Percentiles rank a stretch among this genome's conserved stretches.
These are phyloP conservation scores for Salmo trutta DNA, from an alignment of 2,797 vertebrate species.

Conservation along the genomic window DNA sequence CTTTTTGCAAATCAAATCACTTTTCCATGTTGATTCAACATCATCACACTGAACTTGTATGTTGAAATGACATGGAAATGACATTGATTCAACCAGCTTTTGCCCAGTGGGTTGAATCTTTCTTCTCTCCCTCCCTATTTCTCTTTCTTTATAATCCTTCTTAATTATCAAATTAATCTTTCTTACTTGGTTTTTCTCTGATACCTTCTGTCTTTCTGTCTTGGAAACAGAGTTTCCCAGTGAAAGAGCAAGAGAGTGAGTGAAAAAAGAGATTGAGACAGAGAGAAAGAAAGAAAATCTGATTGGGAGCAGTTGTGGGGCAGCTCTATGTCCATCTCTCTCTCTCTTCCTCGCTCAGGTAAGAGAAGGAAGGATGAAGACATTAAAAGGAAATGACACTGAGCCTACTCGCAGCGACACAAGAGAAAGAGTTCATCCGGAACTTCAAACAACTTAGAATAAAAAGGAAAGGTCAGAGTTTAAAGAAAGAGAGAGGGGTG, in stretches of 20 bases:
- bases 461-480: slow-evolving; percentile 53
- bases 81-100: no score
- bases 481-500: slow-evolving; percentile 21
- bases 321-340: slow-evolving; percentile 43
- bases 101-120: no score
- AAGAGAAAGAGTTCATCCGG: slow-evolving; percentile 55
- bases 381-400: slow-evolving; percentile 74
- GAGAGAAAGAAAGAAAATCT: slow-evolving; percentile 49
- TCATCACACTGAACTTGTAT: no score
- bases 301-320: slow-evolving; percentile 63
- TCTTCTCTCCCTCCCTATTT: no score
- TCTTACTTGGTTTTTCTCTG: no score
- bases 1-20: no score
- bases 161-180: no score
- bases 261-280: slow-evolving; percentile 40
- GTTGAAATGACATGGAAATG: no score
- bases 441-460: slow-evolving; percentile 67
- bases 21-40: no score
- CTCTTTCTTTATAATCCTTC: no score
- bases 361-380: slow-evolving; percentile 66
- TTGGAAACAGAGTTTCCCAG: no score
- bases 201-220: no score
- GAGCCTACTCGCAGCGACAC: slow-evolving; percentile 57
- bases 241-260: slow-evolving; percentile 12
- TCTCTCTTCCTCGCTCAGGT: slow-evolving; percentile 46